Evolutionary conservation across 2,113 vertebrate species (phyloP).

Genomic region (Lucifuga dentata): DNA sequence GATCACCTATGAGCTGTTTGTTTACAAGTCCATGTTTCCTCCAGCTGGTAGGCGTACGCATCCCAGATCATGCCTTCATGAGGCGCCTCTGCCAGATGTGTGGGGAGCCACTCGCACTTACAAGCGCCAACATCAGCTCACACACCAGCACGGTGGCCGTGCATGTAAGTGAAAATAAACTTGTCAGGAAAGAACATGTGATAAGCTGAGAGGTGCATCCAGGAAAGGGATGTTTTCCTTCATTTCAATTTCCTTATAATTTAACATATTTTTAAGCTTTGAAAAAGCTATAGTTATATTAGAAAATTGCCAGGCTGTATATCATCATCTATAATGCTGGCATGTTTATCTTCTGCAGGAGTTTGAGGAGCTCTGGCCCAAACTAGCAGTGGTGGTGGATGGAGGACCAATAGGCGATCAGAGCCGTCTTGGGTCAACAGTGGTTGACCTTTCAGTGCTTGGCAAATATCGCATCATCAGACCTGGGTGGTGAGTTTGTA

Average conservation of each 20-base stretch:
- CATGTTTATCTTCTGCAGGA: constrained; percentile 81
- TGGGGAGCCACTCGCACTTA: constrained; percentile 90
- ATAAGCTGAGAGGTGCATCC: too few species aligned
- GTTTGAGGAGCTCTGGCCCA: constrained; percentile 93
- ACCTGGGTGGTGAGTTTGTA: constrained; percentile 89
- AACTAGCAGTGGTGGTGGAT: constrained; percentile 89
- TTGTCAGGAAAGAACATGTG: too few species aligned
- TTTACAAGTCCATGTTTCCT: background rate
- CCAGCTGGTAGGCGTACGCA: constrained; percentile 93
- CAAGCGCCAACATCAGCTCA: constrained; percentile 93
- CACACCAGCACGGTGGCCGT: constrained; percentile 88
- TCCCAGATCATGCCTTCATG: constrained; percentile 90
- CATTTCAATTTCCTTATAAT: too few species aligned
- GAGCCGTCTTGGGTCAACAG: constrained; percentile 93
- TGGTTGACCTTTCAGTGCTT: constrained; percentile 88
- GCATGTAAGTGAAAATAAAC: constrained; percentile 79
- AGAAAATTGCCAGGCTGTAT: background rate
- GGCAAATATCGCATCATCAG: constrained; percentile 90
- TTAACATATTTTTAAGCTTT: too few species aligned
- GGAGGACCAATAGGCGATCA: constrained; percentile 89
- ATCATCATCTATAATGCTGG: background rate
- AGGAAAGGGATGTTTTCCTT: too few species aligned
- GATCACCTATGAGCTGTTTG: background rate
- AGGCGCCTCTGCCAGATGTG: constrained; percentile 88
- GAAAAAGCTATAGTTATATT: too few species aligned